Conservation (phyloP, 2,113 vertebrate species). For the Dolichotis patagonum region DNA sequence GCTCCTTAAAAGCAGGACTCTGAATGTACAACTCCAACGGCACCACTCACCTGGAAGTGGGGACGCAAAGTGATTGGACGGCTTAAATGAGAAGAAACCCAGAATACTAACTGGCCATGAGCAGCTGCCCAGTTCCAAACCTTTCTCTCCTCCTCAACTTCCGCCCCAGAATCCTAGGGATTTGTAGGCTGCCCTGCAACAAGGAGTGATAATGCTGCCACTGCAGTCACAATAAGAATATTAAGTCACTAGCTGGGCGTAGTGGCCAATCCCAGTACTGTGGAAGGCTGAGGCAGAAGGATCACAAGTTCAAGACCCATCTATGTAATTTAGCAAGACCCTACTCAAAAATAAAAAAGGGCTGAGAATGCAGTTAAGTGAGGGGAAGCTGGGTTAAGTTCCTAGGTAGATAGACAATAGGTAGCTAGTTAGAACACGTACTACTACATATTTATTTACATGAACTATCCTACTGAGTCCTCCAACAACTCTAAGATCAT, state of each 20-base stretch:
- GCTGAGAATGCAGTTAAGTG: background rate
- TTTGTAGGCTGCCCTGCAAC: background rate
- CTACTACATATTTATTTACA: too few relatives aligned
- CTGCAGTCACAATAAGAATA: background rate
- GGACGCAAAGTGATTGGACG: background rate
- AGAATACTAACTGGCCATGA: rapidly evolving
- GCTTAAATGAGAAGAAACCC: background rate
- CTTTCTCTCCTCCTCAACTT: background rate
- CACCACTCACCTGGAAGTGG: background rate
- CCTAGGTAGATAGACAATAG: background rate
- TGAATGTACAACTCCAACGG: background rate
- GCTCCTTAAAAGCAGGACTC: background rate
- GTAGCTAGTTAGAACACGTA: background rate
- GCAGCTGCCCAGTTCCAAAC: background rate
- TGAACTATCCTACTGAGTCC: background rate
- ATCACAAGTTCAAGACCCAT: background rate
- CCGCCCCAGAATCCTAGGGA: background rate
- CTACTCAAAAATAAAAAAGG: background rate
- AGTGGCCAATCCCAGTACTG: too few relatives aligned
- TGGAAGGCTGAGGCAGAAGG: background rate
- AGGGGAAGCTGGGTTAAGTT: background rate
- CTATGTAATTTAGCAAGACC: background rate
- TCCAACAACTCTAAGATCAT: background rate
- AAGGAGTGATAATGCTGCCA: background rate
- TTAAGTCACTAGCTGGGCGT: background rate